Base-by-base conservation (phyloP, 2,888 invertebrate species). In the Heterodera filipjevi region DNA sequence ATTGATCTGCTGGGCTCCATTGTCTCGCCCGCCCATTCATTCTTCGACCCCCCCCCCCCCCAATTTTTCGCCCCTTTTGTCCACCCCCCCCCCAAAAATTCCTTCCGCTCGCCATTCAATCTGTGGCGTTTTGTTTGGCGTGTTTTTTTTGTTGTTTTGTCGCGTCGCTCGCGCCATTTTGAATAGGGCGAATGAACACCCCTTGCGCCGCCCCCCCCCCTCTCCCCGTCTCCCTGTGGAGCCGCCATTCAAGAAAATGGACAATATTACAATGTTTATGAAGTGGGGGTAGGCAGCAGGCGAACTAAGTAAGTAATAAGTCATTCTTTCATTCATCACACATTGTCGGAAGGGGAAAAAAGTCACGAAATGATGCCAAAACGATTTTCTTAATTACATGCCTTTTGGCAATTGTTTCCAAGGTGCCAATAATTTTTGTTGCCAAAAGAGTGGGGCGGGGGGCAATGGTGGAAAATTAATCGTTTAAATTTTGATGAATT, bases 161-260 rank as follows among this genome's bases (percentile, higher is more conserved):
- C n/a, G n/a, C n/a, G 19, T 27, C 59, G 49, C 27, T 27, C 59
- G 27, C 59, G 59, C 59, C 59, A n/a, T 59, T 59, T 59, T 59
- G 59, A 59, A 59, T 59, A n/a, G 27, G 59, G 27, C 8, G n/a
- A 59, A 59, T 59, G 59, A 59, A 59, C n/a, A 5, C 53, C 16
- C 53, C 53, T 22, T 19, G 1, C 53, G 19, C 53, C 12, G 5
- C 53, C 53, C 53, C 19, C 1, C 19, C 53, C 10, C 53, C 14
- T 19, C 16, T n/a, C n/a, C n/a, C n/a, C n/a, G n/a, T n/a, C n/a
- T n/a, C n/a, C n/a, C n/a, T n/a, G n/a, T 8, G 10, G n/a, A 27
- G 59, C 22, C 19, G 59, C n/a, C n/a, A 59, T 59, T 59, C 59
- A 59, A 59, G 59, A 59, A 59, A 59, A 59, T 59, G 59, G 59